Conservation (phyloP, 2,797 vertebrate genomes). For the Pipistrellus kuhlii region DNA sequence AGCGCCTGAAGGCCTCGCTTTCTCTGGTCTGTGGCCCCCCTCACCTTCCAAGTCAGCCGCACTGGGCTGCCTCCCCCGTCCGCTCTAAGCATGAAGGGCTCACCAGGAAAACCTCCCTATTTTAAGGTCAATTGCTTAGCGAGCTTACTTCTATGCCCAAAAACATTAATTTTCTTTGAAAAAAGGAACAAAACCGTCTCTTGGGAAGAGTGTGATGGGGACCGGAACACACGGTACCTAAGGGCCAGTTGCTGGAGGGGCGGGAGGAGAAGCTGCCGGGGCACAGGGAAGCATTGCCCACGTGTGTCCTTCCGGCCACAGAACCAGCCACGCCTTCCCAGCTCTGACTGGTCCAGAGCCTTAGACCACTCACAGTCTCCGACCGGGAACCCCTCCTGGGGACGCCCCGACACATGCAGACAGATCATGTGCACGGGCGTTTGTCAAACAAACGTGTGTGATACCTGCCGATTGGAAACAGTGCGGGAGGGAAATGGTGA, state of each 20-base stretch:
- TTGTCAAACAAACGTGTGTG: not conserved
- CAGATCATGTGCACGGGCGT: not conserved
- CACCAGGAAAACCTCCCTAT: not conserved
- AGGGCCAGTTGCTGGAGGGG: not conserved
- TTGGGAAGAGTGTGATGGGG: not conserved
- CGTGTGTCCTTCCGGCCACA: not conserved
- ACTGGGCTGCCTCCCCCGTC: not conserved
- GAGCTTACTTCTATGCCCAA: not conserved
- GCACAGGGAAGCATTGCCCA: not conserved
- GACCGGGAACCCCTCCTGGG: not conserved
- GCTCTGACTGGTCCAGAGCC: not conserved
- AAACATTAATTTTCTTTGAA: conserved; percentile 38
- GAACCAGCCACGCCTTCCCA: not conserved
- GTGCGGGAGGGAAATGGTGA: not conserved
- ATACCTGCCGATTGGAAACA: not conserved
- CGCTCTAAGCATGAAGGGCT: not conserved
- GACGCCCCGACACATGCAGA: not conserved
- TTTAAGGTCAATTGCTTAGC: not conserved
- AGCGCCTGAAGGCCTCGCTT: not conserved
- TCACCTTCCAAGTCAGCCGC: not conserved
- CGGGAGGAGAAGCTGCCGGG: not conserved
- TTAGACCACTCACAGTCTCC: not conserved
- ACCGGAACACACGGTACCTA: fast-evolving
- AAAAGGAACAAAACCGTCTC: not conserved
- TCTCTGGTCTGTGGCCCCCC: not conserved